Evolutionary conservation across 2,797 vertebrate species (phyloP), one percentile per base, ranked within the genome.

Genomic region (Parauchenoglanis punctatus): DNA sequence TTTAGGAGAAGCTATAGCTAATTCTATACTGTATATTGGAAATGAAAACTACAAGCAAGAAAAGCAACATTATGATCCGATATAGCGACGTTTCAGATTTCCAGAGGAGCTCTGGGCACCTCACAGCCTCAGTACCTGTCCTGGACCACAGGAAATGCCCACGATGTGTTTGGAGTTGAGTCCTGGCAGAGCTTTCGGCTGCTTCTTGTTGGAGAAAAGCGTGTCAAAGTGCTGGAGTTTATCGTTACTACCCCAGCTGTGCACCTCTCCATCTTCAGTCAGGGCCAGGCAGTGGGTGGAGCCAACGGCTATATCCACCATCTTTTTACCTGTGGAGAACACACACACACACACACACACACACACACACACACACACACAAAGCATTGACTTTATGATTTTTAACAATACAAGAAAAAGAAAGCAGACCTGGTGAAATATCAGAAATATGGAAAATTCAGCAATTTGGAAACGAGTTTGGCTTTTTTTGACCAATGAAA

Each of bases 211-310:
- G 90, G 97, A 96, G 81, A 97, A 97, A 70, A 99, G 94, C 0
- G 99, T 99, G 90, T 99, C 99, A 89, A 99, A 99, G 95, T 99
- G 99, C 91, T 99, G 99, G 35, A 97, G 97, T 87, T 99, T 99
- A 92, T 99, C 98, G 20, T 99, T 99, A 95, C 97, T 98, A 46
- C 99, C 99, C 98, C 98, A 99, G 91, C 99, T 99, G 90, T 99
- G 97, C 28, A 99, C 98, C 92, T 99, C 98, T 0, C 98, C 98
- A 7, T 99, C 98, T 4, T 99, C 98, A 0, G 98, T 99, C 84
- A 99, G 95, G 4, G 97, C 98, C 65, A 99, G 93, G 92, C 99
- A 99, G 92, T 99, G 98, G 1, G 97, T 99, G 1, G 98, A 99
- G 75, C 99, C 99, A 87, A 99, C 98, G 11, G 97, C 97, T 78